Base-by-base conservation (phyloP, 2,797 vertebrate species). In the Paramormyrops hopkinsi region DNA sequence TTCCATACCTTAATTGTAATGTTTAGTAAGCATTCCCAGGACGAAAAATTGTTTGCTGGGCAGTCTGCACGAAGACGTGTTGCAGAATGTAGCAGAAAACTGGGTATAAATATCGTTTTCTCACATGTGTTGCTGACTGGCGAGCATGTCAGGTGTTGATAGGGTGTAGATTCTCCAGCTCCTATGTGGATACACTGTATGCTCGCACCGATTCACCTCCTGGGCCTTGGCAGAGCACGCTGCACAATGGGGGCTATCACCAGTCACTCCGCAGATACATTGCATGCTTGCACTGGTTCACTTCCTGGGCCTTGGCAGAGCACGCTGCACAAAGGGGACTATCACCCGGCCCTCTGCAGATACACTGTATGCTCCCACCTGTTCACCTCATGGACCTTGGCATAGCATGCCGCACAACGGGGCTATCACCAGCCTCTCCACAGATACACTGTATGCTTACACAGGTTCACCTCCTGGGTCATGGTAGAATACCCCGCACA, bases 301-400 rank as follows among this genome's bases (percentile, higher is more conserved):
- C 90, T 90, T 89, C 54, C 90, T 90, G 88, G 83, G 22, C 89
- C 84, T 62, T 89, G 89, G 88, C 73, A 89, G n/a, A n/a, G 82
- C 86, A 88, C 76, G 85, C 19, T 89, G 89, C 62, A 85, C 89
- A 88, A 88, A 76, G n/a, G 86, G 69, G 14, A 12, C 51, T 4
- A 53, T 53, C 12, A 17, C 12, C 12, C 14, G 41, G 8, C 46
- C 46, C 46, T 48, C 46, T 8, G 8, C 17, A 82, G 33, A 83
- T n/a, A 12, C 56, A 84, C 37, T 84, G 33, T 82, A 79, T 33
- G 53, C 56, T 54, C 46, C 2, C 54, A 44, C 17, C 59, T 4
- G 85, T 82, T 88, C 73, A 91, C 90, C 90, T 89, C 54, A 90
- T 91, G 88, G 84, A 33, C 89, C 83, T 69, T 88, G 88, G 85